Percentiles rank a stretch among this genome's conserved stretches.
Conservation (phyloP, 2,888 invertebrate species). For the Thymelicus sylvestris region DNA sequence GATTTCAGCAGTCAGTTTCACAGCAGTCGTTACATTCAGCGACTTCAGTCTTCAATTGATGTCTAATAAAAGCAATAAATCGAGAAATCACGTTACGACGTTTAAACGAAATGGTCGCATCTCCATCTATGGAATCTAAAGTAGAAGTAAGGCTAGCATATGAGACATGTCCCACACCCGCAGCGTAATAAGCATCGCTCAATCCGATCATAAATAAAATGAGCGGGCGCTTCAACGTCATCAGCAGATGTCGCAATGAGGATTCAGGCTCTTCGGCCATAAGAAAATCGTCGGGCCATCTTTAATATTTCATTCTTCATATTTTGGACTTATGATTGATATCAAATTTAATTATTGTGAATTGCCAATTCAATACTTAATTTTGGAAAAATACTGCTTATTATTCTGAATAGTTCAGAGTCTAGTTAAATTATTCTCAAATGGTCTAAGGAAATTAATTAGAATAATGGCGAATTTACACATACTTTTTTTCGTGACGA, state of each 20-base stretch:
- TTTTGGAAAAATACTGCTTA: no score
- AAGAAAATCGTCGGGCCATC: constrained; percentile 55
- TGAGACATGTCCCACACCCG: constrained; percentile 69
- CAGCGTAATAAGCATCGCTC: constrained; percentile 76
- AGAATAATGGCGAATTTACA: no score
- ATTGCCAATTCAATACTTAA: no score
- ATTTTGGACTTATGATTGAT: constrained; percentile 3
- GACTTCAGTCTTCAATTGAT: background rate
- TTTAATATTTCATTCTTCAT: constrained; percentile 14
- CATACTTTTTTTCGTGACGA: no score
- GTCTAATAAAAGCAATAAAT: constrained; percentile 5
- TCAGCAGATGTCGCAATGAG: constrained; percentile 69
- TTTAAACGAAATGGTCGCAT: constrained; percentile 25
- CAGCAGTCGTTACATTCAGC: background rate
- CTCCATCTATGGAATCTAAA: constrained; percentile 52
- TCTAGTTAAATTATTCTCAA: no score
- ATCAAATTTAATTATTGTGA: background rate
- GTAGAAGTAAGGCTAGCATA: constrained; percentile 64
- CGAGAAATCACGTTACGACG: constrained; percentile 9
- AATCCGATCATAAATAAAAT: constrained; percentile 80
- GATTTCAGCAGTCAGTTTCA: background rate
- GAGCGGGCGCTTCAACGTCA: constrained; percentile 68
- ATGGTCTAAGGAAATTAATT: no score
- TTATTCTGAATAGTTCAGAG: no score
- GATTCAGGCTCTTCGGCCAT: constrained; percentile 57